Base-by-base conservation (phyloP, 2,888 invertebrate species). In the Chloroclystis v-ata region DNA sequence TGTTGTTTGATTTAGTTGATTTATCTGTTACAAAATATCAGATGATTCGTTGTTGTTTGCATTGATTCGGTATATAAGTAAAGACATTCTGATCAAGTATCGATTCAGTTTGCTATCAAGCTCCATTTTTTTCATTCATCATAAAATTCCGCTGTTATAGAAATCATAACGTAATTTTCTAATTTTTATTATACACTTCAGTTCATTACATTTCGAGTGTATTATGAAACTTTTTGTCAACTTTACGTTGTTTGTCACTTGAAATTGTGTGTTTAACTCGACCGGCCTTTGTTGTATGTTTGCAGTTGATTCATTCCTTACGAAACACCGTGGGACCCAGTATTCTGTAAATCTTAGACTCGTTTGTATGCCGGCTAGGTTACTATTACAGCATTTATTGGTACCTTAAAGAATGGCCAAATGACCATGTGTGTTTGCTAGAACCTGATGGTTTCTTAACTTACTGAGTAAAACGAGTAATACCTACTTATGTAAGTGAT, bases 291-390 rank as follows among this genome's bases (percentile, higher is more conserved):
- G 24, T 24, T 33, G 33, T 33, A 16, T 20, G 20, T 33, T 33
- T 20, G 20, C 33, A 20, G 33, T 33, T 20, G 20, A 33, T 33
- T 33, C 16, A 16, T 16, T 14, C 33, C 14, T 74, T 75, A 67
- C 64, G 62, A 57, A 75, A 75, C 38, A 67, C 57, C 75, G 78
- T 78, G 75, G 67, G 76, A 75, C 16, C 24, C 24, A 32, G 20
- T 33, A n/a, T 24, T 39, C 54, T 44, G 57, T 60, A 52, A 57
- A 63, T 60, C 62, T 58, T 61, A 54, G 56, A 56, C 45, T 51
- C 13, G 29, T 40, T 35, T 46, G 37, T 30, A 33, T 13, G 16
- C 14, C 33, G 9, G 16, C 20, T 35, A 33, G 33, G 26, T 25
- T 14, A 38, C 37, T 32, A 43, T 26, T 33, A 28, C n/a, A 7